Evolutionary conservation across 2,113 vertebrate genomes (phyloP), one percentile per base, ranked within the genome.

Genomic region (Proterorhinus semilunaris): DNA sequence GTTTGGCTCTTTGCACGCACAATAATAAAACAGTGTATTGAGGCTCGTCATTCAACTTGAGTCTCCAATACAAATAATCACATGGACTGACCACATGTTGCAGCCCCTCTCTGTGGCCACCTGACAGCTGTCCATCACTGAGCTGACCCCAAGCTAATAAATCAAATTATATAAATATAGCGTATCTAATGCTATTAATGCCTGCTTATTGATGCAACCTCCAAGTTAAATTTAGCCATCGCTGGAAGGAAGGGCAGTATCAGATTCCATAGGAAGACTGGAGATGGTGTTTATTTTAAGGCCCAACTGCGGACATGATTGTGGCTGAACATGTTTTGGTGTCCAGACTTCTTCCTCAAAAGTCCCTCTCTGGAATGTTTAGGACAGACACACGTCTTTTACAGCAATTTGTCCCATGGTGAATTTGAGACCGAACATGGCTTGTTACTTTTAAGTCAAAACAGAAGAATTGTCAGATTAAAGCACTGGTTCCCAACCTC

Each of bases 41-140:
- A 80, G 89, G 86, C 69, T 86, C 83, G 86, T 91, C 88, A 84
- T 87, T 91, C 87, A 86, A 68, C 85, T 70, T 66, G 42, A 79
- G 61, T 63, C 83, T 87, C 69, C 68, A 89, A 90, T 82, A 91
- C 82, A 93, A 92, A 93, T 92, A 93, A 91, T 89, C 91, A 75
- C 65, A 69, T 68, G 64, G 61, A 72, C 54, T 8, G 6, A 81
- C 85, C 85, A 90, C 87, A 88, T 89, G 87, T 80, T 44, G 63
- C 72, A 73, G 65, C 62, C 76, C 72, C 78, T 48, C 80, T 13
- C 42, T 65, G 17, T n/a, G 1, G 58, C 6, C 0, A 67, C 68
- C 53, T 72, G 87, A 85, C 87, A 87, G 89, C 87, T 91, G 90
- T 89, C 90, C 87, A 69, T 91, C 88, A 86, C 46, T 42, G 50